Conservation (phyloP, 2,797 vertebrate species). For the Bufotes viridis region DNA sequence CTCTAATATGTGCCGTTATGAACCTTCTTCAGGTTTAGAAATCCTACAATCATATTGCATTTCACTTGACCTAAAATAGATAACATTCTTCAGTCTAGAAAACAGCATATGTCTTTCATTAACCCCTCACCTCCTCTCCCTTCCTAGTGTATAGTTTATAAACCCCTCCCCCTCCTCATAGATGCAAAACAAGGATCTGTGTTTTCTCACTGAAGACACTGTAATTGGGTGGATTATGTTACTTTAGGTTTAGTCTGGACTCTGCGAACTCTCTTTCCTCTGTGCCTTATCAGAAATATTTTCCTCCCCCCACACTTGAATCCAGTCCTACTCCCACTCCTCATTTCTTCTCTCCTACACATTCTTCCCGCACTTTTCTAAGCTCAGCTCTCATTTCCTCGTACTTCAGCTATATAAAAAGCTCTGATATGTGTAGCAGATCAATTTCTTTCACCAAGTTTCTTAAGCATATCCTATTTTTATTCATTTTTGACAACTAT, state of each 20-base stretch:
- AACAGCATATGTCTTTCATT: constrained; percentile 55
- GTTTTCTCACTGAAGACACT: constrained; percentile 31
- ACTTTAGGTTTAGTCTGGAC: constrained; percentile 18
- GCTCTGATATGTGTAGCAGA: neutral
- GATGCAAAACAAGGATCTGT: constrained; percentile 41
- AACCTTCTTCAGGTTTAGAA: neutral
- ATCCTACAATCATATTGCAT: neutral
- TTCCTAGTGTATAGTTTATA: constrained; percentile 19
- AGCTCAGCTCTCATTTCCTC: neutral
- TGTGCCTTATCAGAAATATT: constrained; percentile 39
- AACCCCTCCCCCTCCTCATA: constrained; percentile 16
- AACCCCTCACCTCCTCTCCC: constrained; percentile 43
- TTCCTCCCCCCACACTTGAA: neutral
- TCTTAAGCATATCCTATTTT: neutral
- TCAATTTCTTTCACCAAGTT: neutral
- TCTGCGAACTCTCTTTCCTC: constrained; percentile 16
- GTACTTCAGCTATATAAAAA: neutral
- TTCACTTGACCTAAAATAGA: constrained; percentile 32
- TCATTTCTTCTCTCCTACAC: neutral
- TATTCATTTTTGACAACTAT: neutral
- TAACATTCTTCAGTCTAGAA: constrained; percentile 42
- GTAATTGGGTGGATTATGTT: constrained; percentile 45
- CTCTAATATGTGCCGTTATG: neutral
- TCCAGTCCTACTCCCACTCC: neutral
- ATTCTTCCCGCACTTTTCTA: constrained; percentile 11